Percentiles rank a stretch among this genome's conserved stretches.
phyloP scores from a whole-genome alignment of 2,888 invertebrate species.

The Microctonus hyperodae region DNA sequence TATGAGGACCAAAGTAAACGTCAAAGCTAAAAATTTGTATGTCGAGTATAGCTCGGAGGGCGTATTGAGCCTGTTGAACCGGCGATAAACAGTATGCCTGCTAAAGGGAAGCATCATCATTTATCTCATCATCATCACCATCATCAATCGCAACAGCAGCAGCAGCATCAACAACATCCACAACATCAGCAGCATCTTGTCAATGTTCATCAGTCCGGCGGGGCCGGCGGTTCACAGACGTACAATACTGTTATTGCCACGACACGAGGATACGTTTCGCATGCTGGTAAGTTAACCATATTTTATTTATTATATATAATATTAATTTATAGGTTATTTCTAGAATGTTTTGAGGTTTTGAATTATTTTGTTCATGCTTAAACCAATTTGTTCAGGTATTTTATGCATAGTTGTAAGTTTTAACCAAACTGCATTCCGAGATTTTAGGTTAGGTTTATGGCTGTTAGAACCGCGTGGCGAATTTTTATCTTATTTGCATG shows the following conservation, averaged over 20 bases:
- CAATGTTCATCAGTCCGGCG: constrained; percentile 48
- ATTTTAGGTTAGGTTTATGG: constrained; percentile 1
- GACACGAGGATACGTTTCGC: constrained; percentile 47
- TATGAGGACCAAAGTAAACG: constrained; percentile 55
- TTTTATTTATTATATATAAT: neutral
- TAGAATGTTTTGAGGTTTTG: no score
- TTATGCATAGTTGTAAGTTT: neutral
- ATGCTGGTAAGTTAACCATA: constrained; percentile 50
- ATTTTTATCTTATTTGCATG: neutral
- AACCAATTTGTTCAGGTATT: no score
- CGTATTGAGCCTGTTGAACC: constrained; percentile 48
- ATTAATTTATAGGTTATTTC: neutral
- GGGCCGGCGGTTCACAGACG: constrained; percentile 46
- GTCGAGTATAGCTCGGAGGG: constrained; percentile 49
- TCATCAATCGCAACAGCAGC: constrained; percentile 41
- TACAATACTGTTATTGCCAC: constrained; percentile 52
- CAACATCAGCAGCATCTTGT: constrained; percentile 47
- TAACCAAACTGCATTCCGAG: neutral
- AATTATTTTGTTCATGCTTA: no score
- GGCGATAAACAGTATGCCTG: constrained; percentile 57
- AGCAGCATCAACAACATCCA: constrained; percentile 44
- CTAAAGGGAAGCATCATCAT: constrained; percentile 56
- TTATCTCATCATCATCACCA: constrained; percentile 51
- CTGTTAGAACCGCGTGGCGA: constrained; percentile 3
- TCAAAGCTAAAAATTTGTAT: constrained; percentile 50